Evolutionary conservation across 2,888 invertebrate species (phyloP).

Genomic region (Agrotis exclamationis): DNA sequence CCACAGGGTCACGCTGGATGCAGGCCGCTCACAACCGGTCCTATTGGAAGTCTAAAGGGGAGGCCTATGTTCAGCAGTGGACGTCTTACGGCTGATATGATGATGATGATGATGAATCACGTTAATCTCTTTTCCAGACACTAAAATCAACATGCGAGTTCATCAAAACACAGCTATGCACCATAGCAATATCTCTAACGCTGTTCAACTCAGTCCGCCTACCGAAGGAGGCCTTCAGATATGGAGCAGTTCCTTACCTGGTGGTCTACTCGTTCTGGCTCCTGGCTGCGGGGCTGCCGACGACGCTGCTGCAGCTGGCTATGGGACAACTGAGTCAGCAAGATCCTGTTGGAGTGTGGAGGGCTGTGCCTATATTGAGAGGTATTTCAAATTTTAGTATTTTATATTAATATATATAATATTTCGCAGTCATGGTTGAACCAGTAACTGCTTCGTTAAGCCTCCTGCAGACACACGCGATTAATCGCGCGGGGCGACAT

Average conservation of each 20-base stretch:
- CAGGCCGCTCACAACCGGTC: too few relatives aligned
- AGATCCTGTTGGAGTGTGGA: conserved; percentile 93
- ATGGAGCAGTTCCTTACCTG: conserved; percentile 92
- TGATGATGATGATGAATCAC: too few relatives aligned
- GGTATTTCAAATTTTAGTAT: too few relatives aligned
- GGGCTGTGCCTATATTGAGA: conserved; percentile 93
- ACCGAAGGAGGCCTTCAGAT: conserved; percentile 90
- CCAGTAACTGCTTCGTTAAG: too few relatives aligned
- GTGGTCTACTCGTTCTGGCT: conserved; percentile 91
- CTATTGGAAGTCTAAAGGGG: too few relatives aligned
- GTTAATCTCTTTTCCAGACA: conserved; percentile 79
- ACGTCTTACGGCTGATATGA: too few relatives aligned
- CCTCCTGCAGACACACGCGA: too few relatives aligned
- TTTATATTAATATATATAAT: too few relatives aligned
- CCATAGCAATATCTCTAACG: conserved; percentile 91
- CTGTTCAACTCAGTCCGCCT: conserved; percentile 92
- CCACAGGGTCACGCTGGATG: too few relatives aligned
- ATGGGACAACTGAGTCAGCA: conserved; percentile 93
- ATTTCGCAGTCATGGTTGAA: too few relatives aligned
- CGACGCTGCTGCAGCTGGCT: conserved; percentile 92
- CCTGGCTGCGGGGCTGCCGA: conserved; percentile 91
- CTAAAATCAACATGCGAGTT: conserved; percentile 81
- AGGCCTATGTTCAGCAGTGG: too few relatives aligned
- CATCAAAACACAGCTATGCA: conserved; percentile 88
- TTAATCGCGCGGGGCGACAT: too few relatives aligned